Evolutionary conservation across 2,888 invertebrate genomes (phyloP).

Genomic region (Diloba caeruleocephala): DNA sequence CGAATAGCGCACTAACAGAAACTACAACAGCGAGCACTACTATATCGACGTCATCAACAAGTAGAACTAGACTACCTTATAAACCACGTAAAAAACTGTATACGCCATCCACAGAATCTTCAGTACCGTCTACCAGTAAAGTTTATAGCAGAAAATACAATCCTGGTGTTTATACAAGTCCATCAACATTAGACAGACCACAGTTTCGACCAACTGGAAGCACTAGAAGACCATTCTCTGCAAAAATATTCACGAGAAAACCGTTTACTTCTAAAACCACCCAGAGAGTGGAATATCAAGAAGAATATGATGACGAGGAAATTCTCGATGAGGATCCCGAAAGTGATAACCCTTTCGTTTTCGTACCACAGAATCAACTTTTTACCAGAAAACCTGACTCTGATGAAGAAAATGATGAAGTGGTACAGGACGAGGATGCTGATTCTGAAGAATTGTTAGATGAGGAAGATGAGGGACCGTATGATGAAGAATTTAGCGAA

Average conservation of each 20-base stretch:
- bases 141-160: slow-evolving; percentile 86
- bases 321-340: slow-evolving; percentile 70
- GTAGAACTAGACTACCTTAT: slow-evolving; percentile 77
- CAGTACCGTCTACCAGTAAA: slow-evolving; percentile 75
- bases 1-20: slow-evolving; percentile 55
- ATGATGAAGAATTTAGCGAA: slow-evolving; percentile 64
- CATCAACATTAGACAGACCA: slow-evolving; percentile 74
- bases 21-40: slow-evolving; percentile 75
- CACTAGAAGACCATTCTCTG: slow-evolving; percentile 78
- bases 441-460: slow-evolving; percentile 61
- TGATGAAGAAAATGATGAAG: slow-evolving; percentile 59
- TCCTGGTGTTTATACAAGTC: slow-evolving; percentile 83
- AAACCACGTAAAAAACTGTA: slow-evolving; percentile 78
- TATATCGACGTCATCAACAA: slow-evolving; percentile 59
- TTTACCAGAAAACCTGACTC: slow-evolving; percentile 78
- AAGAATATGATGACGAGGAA: slow-evolving; percentile 79
- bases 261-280: slow-evolving; percentile 82
- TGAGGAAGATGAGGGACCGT: slow-evolving; percentile 63
- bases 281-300: slow-evolving; percentile 72
- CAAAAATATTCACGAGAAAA: slow-evolving; percentile 75
- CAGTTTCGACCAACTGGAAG: slow-evolving; percentile 63
- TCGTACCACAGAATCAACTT: slow-evolving; percentile 81
- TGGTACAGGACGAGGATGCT: slow-evolving; percentile 25
- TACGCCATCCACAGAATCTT: slow-evolving; percentile 80
- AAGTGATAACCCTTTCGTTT: slow-evolving; percentile 77